Conservation (phyloP, 2,888 invertebrate species). For the Mayetiola destructor region DNA sequence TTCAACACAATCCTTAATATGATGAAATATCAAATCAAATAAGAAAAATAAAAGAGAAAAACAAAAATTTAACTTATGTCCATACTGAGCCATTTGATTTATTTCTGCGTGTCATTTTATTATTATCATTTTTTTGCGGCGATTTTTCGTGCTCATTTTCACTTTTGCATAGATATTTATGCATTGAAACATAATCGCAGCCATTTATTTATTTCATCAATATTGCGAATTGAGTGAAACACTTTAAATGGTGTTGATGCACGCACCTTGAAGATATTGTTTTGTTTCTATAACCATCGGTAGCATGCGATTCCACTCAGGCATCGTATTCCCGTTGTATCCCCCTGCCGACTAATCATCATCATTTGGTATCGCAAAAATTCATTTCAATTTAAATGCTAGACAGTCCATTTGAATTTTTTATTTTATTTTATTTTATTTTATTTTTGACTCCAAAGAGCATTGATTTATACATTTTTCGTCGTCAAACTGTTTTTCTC, state of each 20-base stretch:
- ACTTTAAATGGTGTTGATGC: conserved; percentile 9
- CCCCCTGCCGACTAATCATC: not conserved
- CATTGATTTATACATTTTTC: too few relatives aligned
- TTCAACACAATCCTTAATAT: too few relatives aligned
- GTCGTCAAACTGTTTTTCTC: not conserved
- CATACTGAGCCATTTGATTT: not conserved
- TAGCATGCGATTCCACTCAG: not conserved
- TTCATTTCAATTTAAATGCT: not conserved
- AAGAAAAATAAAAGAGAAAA: not conserved
- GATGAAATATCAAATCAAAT: too few relatives aligned
- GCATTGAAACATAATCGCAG: not conserved
- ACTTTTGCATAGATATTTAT: not conserved
- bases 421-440: not conserved
- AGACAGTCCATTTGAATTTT: not conserved
- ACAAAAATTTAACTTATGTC: not conserved
- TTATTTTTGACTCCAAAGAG: not conserved
- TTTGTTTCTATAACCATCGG: not conserved
- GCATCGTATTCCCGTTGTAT: too few relatives aligned
- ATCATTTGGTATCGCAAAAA: not conserved
- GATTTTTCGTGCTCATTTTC: not conserved
- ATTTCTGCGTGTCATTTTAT: too few relatives aligned
- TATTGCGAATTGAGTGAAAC: not conserved
- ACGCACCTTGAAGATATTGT: conserved; percentile 8
- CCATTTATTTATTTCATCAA: conserved; percentile 1
- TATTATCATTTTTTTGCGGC: too few relatives aligned